A percentile compares a stretch with the other conserved stretches of the same genome.
Conservation (phyloP, 2,888 invertebrate genomes). For the Apeira syringaria region DNA sequence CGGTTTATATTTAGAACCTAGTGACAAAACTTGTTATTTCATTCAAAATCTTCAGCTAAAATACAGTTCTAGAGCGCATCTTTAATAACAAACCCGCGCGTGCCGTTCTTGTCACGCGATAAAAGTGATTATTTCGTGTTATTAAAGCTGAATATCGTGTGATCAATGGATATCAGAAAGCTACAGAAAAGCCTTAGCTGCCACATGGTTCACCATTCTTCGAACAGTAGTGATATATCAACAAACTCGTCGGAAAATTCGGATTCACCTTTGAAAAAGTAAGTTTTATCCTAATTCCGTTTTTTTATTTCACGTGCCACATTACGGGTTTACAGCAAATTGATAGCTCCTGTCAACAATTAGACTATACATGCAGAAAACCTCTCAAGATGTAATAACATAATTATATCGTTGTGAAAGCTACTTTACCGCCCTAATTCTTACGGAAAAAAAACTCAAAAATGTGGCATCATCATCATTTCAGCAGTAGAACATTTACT, state of each 20-base stretch:
- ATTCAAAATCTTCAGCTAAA: slow-evolving; percentile 44
- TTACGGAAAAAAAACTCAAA: no score
- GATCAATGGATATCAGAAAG: slow-evolving; percentile 27
- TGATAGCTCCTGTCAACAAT: no score
- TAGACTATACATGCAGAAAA: no score
- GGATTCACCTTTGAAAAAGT: slow-evolving; percentile 67
- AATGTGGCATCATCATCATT: no score
- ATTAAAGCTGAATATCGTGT: slow-evolving; percentile 13
- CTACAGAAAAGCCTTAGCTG: slow-evolving; percentile 58
- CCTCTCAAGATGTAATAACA: no score
- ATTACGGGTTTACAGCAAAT: no score
- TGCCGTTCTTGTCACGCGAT: slow-evolving; percentile 3
- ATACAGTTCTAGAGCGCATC: slow-evolving; percentile 29
- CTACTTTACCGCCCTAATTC: no score
- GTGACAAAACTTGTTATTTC: slow-evolving; percentile 55
- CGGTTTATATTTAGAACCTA: slow-evolving; percentile 66
- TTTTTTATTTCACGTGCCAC: no score
- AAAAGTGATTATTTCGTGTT: slow-evolving; percentile 26
- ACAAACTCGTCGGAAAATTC: slow-evolving; percentile 58
- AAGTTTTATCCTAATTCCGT: slow-evolving; percentile 37
- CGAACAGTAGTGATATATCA: slow-evolving; percentile 64
- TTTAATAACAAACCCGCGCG: slow-evolving; percentile 2
- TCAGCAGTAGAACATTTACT: no score
- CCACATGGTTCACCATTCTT: slow-evolving; percentile 53
- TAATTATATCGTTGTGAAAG: no score